These are phyloP conservation scores for Euphydryas editha DNA, from an alignment of 2,888 invertebrate genomes.

Conservation along the genomic window DNA sequence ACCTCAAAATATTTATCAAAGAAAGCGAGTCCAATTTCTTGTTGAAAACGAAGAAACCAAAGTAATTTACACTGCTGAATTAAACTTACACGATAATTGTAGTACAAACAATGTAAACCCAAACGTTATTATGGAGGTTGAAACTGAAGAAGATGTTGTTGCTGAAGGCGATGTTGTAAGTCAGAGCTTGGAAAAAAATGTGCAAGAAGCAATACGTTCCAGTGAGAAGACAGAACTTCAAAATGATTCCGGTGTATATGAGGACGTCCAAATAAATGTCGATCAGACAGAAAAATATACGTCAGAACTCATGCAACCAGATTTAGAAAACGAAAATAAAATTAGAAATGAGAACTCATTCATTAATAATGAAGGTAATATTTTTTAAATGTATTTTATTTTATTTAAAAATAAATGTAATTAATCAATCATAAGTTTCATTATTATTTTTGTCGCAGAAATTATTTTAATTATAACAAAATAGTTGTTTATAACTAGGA, in stretches of 20 bases:
- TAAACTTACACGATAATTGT: constrained; percentile 69
- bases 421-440: neutral
- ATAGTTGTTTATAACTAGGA: neutral
- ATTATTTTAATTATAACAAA: neutral
- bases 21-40: constrained; percentile 89
- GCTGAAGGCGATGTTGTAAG: constrained; percentile 72
- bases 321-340: constrained; percentile 11
- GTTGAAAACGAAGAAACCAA: constrained; percentile 85
- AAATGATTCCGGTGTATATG: constrained; percentile 52
- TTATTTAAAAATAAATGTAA: no score
- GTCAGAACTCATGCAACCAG: constrained; percentile 17
- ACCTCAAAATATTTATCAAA: constrained; percentile 70
- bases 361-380: constrained; percentile 29
- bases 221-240: constrained; percentile 51
- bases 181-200: constrained; percentile 55
- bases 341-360: constrained; percentile 53
- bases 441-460: neutral
- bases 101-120: constrained; percentile 46
- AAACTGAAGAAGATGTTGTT: constrained; percentile 37
- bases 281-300: constrained; percentile 37
- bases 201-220: neutral
- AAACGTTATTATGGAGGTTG: constrained; percentile 39
- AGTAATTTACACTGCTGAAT: constrained; percentile 77
- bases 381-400: neutral
- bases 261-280: constrained; percentile 41